Evolutionary conservation across 2,888 invertebrate genomes (phyloP).

Genomic region (Bimastos eiseni): DNA sequence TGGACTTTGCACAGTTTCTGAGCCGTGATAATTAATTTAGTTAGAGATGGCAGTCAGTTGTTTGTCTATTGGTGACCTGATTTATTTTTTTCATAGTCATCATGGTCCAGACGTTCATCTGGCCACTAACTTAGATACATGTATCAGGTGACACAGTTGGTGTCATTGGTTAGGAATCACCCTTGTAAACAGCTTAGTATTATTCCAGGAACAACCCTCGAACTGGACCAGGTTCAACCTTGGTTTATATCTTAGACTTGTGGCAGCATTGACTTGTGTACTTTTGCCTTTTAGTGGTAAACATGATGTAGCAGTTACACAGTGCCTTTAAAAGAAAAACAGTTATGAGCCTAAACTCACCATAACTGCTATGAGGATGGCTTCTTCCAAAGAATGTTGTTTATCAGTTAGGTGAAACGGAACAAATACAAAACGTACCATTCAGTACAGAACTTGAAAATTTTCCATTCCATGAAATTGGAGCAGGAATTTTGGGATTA

Average conservation of each 20-base stretch:
- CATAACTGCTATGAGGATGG: neutral
- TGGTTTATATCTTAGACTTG: too few species aligned
- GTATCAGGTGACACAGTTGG: neutral
- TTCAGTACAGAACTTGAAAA: neutral
- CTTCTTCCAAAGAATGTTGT: neutral
- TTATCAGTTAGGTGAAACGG: too few species aligned
- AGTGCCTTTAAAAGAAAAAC: neutral
- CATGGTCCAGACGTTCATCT: neutral
- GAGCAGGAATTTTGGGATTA: neutral
- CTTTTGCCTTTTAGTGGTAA: neutral
- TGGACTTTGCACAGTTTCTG: neutral
- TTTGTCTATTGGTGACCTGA: neutral
- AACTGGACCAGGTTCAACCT: neutral
- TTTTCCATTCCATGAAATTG: neutral
- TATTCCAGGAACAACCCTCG: neutral
- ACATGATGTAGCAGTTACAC: neutral
- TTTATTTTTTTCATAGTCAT: neutral
- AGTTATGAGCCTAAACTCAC: neutral
- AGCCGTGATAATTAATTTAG: neutral
- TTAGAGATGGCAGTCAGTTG: neutral
- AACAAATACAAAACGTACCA: too few species aligned
- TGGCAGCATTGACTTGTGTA: neutral
- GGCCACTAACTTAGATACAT: neutral
- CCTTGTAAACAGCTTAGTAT: neutral
- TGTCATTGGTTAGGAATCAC: neutral